Evolutionary conservation across 2,797 vertebrate genomes (phyloP), one percentile per base, ranked within the genome.

Genomic region (Anguilla megastoma): DNA sequence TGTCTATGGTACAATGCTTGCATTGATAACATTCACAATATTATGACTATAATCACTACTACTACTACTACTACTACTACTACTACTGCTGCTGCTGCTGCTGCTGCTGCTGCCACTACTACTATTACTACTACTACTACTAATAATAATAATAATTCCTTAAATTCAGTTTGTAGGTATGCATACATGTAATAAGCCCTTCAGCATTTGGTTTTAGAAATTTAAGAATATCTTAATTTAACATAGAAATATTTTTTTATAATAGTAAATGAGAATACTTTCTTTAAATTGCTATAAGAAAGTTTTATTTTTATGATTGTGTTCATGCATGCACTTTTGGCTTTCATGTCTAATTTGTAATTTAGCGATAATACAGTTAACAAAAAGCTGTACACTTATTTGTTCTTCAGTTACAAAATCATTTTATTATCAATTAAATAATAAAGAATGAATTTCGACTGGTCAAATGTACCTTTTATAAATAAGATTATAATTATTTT

Each of bases 381-480:
- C 30, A 63, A n/a, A 80, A 87, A 27, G 24, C 48, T 48, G 50
- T 74, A 85, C 7, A 41, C 21, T 54, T 50, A 84, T 56, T 27
- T 83, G 86, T 54, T 12, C 24, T 52, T 50, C 50, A 9, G 50
- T 45, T 27, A 24, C 80, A 82, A 21, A 50, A 14, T 18, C 89
- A 90, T 90, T 89, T 86, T 90, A 90, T 91, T 86, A 89, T 85
- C 86, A 88, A 88, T 90, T 89, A 89, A 90, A 90, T 90, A 91
- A 91, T 89, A 87, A 89, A 86, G 90, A 80, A 92, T 91, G 91
- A 90, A 93, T 90, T 90, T 33, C 76, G 88, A 92, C 92, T 92
- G 90, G 90, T 92, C 90, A 91, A 93, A 90, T 92, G 90, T 92
- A 91, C 90, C 90, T 89, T 92, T 90, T 93, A 91, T 90, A 89